Evolutionary conservation across 37 sponge, comb jelly and placozoan species (phyloP).

Genomic region (Geodia barretti): DNA sequence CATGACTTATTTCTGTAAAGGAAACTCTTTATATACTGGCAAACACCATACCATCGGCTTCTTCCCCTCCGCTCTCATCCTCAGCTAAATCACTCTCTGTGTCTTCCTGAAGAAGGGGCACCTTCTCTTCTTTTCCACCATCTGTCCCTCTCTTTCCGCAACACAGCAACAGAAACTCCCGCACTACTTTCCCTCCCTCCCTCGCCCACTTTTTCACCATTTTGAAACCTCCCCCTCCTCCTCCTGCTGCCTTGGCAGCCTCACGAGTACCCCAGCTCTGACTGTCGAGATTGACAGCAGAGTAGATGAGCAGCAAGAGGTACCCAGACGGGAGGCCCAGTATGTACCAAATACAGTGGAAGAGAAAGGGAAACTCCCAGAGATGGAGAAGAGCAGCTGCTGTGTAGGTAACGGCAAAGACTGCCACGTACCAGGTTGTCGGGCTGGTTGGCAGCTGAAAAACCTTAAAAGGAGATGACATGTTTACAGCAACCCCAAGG

Average conservation of each 20-base stretch:
- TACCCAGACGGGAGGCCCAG: conserved; percentile 88
- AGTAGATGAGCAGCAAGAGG: conserved; percentile 85
- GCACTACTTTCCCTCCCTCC: neutral
- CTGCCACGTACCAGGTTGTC: conserved; percentile 46
- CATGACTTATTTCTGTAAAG: neutral
- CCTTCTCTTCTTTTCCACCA: neutral
- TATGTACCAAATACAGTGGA: conserved; percentile 84
- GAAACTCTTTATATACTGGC: neutral
- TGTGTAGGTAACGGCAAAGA: conserved; percentile 43
- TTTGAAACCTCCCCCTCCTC: neutral
- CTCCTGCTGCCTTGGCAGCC: neutral
- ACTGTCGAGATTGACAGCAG: conserved; percentile 78
- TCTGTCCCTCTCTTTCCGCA: neutral
- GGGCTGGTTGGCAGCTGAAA: conserved; percentile 16
- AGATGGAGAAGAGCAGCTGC: conserved; percentile 76
- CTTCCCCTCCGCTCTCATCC: neutral
- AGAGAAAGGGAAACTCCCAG: conserved; percentile 40
- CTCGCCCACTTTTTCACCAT: neutral
- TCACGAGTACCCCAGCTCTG: conserved; percentile 93
- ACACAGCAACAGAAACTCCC: neutral
- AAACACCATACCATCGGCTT: neutral
- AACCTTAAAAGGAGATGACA: neutral
- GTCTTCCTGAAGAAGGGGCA: neutral
- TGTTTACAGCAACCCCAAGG: neutral
- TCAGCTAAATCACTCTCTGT: neutral